Evolutionary conservation across 2,888 invertebrate species (phyloP).

Genomic region (Lamproptera curius): DNA sequence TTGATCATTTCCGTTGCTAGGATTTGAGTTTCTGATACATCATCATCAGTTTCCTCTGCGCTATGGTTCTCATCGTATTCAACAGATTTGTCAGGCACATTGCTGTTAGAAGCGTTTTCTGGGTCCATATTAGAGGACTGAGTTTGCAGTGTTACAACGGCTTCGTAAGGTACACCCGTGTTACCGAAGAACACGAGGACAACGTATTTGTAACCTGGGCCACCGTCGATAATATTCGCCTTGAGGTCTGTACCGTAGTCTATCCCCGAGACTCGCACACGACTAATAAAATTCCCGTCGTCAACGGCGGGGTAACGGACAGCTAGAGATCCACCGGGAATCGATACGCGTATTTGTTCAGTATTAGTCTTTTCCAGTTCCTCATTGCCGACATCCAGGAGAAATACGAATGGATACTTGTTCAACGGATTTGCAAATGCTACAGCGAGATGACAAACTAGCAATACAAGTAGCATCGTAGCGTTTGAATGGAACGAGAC

Average conservation of each 20-base stretch:
- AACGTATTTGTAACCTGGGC: constrained; percentile 66
- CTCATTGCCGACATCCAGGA: constrained; percentile 70
- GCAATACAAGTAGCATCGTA: constrained; percentile 51
- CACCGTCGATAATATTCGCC: constrained; percentile 63
- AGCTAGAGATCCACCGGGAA: constrained; percentile 65
- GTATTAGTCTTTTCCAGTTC: constrained; percentile 56
- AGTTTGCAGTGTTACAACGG: constrained; percentile 59
- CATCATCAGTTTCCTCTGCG: constrained; percentile 32
- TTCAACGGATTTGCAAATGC: constrained; percentile 55
- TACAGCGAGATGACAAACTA: constrained; percentile 37
- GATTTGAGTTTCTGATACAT: constrained; percentile 22
- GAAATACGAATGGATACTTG: constrained; percentile 64
- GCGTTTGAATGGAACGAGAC: constrained; percentile 32
- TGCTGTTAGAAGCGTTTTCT: not conserved
- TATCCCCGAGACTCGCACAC: constrained; percentile 64
- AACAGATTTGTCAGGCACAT: not conserved
- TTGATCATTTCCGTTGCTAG: constrained; percentile 37
- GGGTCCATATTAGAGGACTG: constrained; percentile 27
- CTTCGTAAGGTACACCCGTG: constrained; percentile 53
- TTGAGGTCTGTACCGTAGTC: constrained; percentile 66
- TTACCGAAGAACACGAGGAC: constrained; percentile 63
- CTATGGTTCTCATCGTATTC: constrained; percentile 39
- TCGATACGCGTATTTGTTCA: constrained; percentile 61
- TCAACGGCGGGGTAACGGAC: constrained; percentile 61
- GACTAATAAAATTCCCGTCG: constrained; percentile 55